Evolutionary conservation across 2,888 invertebrate genomes (phyloP), one percentile per base, ranked within the genome.

Genomic region (Rhamnusium bicolor): DNA sequence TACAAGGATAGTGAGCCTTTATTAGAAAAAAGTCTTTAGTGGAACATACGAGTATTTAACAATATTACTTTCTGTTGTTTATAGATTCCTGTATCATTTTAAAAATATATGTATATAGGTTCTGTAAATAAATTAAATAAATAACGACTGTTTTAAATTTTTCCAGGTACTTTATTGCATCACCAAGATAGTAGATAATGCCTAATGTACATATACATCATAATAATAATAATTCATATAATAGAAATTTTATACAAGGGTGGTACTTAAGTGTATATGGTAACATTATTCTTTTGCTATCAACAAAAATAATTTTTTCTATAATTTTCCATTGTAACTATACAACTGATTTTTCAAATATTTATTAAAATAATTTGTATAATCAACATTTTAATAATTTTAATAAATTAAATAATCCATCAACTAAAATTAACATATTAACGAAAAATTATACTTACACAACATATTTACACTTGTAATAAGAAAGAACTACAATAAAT

Each of bases 131-230:
- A n/a, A n/a, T n/a, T n/a, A n/a, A n/a, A n/a, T n/a, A n/a, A n/a
- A n/a, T n/a, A n/a, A n/a, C n/a, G n/a, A n/a, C n/a, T n/a, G n/a
- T n/a, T n/a, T n/a, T n/a, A 10, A 24, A 14, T 19, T 81, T 86
- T 85, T 85, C 85, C 87, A 87, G 86, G 86, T 87, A 87, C 87
- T 87, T 86, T 87, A 87, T 87, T 87, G 87, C 86, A 86, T 85
- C 85, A 86, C 83, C 84, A 82, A 81, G 67, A 56, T 80, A 77
- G 80, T 79, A 78, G 83, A 84, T 85, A 86, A 86, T 86, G 85
- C 86, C 83, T 83, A 85, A 85, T 84, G 84, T 86, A 86, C 85
- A 84, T 81, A 82, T 81, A 85, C 84, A 84, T 83, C 83, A 84
- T 84, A 84, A 85, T 84, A 84, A 85, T 84, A 85, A 84, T 83